Percentiles rank a stretch among this genome's conserved stretches.
Conservation (phyloP, 2,113 vertebrate genomes). For the Bufo bufo region DNA sequence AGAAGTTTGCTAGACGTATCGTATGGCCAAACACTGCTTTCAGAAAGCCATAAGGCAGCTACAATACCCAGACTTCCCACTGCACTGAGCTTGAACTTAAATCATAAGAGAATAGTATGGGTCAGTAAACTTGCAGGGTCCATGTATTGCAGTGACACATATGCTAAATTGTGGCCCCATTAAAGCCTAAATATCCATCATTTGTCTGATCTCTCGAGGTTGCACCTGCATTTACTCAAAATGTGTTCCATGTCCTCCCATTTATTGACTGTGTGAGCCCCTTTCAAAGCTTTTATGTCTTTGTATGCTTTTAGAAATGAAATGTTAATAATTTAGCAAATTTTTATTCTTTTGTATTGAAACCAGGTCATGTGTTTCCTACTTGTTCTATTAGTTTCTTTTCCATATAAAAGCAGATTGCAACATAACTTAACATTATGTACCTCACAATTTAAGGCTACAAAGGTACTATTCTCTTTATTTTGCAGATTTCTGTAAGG, state of each 20-base stretch:
- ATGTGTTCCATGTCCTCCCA: background rate
- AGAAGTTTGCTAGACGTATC: no score
- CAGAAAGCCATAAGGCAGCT: background rate
- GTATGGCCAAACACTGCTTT: no score
- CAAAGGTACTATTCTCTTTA: constrained; percentile 40
- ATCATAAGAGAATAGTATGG: background rate
- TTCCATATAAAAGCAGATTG: background rate
- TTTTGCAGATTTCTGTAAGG: constrained; percentile 32
- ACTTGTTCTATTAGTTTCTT: background rate
- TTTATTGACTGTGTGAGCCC: background rate
- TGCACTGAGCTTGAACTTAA: background rate
- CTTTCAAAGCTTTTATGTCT: background rate
- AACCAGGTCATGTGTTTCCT: background rate
- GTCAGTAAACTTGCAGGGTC: background rate
- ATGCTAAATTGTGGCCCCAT: background rate
- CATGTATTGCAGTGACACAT: background rate
- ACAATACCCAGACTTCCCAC: background rate
- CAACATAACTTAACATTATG: background rate
- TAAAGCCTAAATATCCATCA: background rate
- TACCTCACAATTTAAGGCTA: background rate
- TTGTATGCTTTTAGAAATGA: background rate
- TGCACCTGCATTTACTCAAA: background rate
- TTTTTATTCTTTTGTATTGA: background rate
- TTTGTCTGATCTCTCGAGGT: background rate
- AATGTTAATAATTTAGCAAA: background rate